These are phyloP conservation scores for Baronia brevicornis DNA, from an alignment of 2,888 invertebrate genomes.

Conservation along the genomic window DNA sequence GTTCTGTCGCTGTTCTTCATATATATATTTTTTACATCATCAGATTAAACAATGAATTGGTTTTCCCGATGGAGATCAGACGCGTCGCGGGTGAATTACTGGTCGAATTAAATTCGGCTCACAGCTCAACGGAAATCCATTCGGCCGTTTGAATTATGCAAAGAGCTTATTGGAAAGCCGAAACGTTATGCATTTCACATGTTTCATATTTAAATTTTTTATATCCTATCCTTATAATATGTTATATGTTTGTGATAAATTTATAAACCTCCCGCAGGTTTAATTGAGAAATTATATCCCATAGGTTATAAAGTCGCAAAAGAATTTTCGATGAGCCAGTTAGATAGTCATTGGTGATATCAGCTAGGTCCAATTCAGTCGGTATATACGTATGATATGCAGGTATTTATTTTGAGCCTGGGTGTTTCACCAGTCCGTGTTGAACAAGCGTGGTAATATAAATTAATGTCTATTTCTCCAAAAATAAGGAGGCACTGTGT, in stretches of 20 bases:
- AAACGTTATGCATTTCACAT: conserved; percentile 33
- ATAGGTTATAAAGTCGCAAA: no score
- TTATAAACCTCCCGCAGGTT: no score
- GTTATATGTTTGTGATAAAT: conserved; percentile 9
- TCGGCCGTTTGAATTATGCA: conserved; percentile 66
- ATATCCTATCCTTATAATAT: conserved; percentile 27
- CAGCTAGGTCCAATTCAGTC: no score
- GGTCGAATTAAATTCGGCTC: conserved; percentile 54
- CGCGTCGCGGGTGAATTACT: conserved; percentile 49
- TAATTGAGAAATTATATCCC: no score
- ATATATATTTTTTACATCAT: conserved; percentile 32
- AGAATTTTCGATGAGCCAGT: no score
- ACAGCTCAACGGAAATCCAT: conserved; percentile 49
- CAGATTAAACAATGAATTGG: conserved; percentile 42
- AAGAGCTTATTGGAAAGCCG: conserved; percentile 54
- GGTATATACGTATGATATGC: no score
- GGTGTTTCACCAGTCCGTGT: no score
- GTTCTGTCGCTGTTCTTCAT: conserved; percentile 1
- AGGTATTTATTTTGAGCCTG: no score
- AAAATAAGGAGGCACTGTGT: no score
- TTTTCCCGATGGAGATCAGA: conserved; percentile 38
- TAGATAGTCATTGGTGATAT: no score
- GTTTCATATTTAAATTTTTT: conserved; percentile 35
- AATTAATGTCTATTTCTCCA: no score
- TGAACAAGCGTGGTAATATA: no score